phyloP scores from a whole-genome alignment of 1,140 invertebrate genomes.

The Scaptomyza graminum region DNA sequence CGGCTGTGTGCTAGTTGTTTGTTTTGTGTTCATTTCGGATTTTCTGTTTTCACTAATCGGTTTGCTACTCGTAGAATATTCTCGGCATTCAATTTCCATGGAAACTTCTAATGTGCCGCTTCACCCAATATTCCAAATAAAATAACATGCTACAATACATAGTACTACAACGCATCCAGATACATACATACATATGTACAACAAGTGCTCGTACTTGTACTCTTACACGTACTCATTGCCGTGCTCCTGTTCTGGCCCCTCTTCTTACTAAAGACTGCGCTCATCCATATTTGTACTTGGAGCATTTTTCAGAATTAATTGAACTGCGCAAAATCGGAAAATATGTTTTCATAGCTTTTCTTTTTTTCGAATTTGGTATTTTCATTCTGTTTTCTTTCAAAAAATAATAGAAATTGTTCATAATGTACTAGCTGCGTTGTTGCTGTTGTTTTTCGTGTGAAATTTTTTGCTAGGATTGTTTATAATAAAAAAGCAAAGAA shows the following conservation, averaged over 20 bases:
- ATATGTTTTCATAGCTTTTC: conserved; percentile 25
- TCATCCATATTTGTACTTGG: conserved; percentile 31
- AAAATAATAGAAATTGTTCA: conserved; percentile 30
- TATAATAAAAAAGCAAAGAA: conserved; percentile 71
- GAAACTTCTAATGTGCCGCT: conserved; percentile 29
- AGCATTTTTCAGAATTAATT: conserved; percentile 42
- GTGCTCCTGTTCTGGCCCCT: background rate
- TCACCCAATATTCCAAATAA: conserved; percentile 37
- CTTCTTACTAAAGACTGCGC: background rate
- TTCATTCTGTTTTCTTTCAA: conserved; percentile 53
- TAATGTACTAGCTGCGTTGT: background rate
- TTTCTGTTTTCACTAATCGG: conserved; percentile 42
- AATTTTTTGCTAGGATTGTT: conserved; percentile 58
- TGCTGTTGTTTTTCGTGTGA: conserved; percentile 51
- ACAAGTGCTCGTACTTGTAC: too few relatives aligned
- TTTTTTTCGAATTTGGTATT: conserved; percentile 36
- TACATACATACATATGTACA: background rate
- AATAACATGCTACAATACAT: conserved; percentile 4
- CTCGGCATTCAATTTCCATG: conserved; percentile 35
- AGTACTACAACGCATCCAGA: too few relatives aligned
- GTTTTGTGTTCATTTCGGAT: conserved; percentile 11
- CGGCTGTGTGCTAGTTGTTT: conserved; percentile 10
- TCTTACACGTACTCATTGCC: background rate
- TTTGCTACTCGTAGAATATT: conserved; percentile 50
- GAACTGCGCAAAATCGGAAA: conserved; percentile 68